Percentiles rank a stretch among this genome's conserved stretches.
Evolutionary conservation across 2,113 vertebrate species (phyloP).

Genomic region (Semicossyphus pulcher): DNA sequence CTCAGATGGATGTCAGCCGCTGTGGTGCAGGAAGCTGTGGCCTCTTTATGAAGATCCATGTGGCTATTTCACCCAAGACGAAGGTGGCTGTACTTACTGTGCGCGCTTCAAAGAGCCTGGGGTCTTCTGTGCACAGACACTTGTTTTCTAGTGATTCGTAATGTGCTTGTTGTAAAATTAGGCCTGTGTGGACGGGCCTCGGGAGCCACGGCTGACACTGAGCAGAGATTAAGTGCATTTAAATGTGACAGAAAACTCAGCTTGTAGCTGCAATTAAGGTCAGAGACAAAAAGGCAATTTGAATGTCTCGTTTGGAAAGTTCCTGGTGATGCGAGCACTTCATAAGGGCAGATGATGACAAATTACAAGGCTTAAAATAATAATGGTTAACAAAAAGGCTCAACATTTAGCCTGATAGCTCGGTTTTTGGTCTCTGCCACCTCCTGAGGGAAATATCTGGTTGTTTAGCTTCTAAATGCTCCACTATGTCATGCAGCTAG

Average conservation of each 20-base stretch:
- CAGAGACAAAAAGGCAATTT: constrained; percentile 40
- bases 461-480: too few relatives aligned
- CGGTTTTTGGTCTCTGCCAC: neutral
- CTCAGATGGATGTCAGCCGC: constrained; percentile 54
- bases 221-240: constrained; percentile 61
- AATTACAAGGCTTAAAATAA: neutral
- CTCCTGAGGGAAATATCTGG: too few relatives aligned
- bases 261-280: constrained; percentile 69
- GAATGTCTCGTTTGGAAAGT: constrained; percentile 52
- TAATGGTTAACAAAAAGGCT: neutral
- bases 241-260: constrained; percentile 61
- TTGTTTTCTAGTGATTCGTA: constrained; percentile 44
- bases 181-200: constrained; percentile 33
- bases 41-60: constrained; percentile 65
- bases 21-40: constrained; percentile 21
- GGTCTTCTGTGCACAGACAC: constrained; percentile 41
- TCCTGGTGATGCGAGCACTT: constrained; percentile 13
- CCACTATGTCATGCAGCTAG: too few relatives aligned
- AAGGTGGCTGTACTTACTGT: constrained; percentile 38
- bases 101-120: constrained; percentile 21
- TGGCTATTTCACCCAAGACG: constrained; percentile 44
- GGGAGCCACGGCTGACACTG: constrained; percentile 45
- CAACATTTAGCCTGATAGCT: neutral
- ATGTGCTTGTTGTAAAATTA: constrained; percentile 62
- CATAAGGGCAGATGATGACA: neutral